Conservation (phyloP, 2,113 vertebrate genomes). For the Aplodontia rufa region DNA sequence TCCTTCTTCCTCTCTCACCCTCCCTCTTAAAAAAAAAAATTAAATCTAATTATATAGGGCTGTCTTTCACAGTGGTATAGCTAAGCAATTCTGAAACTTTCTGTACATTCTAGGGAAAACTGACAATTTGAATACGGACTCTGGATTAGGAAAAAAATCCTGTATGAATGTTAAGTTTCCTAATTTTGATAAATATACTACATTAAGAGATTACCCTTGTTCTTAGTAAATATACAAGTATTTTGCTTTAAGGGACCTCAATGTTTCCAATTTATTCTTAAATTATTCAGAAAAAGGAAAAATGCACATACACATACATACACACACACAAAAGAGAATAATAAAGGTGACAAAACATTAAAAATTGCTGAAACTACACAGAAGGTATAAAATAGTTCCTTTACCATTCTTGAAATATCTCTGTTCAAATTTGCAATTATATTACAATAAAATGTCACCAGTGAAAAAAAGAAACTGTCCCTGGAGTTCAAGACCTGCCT, state of each 20-base stretch:
- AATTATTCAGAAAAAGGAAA: neutral
- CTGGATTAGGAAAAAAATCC: neutral
- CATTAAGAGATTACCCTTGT: neutral
- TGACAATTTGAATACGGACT: neutral
- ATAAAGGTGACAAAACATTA: neutral
- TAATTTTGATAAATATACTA: neutral
- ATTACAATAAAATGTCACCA: neutral
- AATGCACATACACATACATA: neutral
- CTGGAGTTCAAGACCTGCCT: neutral
- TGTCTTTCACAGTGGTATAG: neutral
- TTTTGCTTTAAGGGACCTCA: neutral
- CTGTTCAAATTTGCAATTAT: neutral
- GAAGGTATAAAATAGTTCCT: neutral
- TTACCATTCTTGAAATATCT: neutral
- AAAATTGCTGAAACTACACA: conserved; percentile 13
- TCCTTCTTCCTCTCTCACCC: too few relatives aligned
- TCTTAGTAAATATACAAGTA: conserved; percentile 9
- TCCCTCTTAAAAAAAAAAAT: neutral
- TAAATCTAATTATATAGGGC: neutral
- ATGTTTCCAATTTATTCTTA: conserved; percentile 15
- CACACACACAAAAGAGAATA: neutral
- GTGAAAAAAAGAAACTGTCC: neutral
- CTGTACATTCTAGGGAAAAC: neutral
- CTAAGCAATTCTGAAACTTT: conserved; percentile 3
- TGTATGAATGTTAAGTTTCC: neutral